These are phyloP conservation scores for Anguilla marmorata DNA, from an alignment of 2,797 vertebrate species.

Conservation along the genomic window DNA sequence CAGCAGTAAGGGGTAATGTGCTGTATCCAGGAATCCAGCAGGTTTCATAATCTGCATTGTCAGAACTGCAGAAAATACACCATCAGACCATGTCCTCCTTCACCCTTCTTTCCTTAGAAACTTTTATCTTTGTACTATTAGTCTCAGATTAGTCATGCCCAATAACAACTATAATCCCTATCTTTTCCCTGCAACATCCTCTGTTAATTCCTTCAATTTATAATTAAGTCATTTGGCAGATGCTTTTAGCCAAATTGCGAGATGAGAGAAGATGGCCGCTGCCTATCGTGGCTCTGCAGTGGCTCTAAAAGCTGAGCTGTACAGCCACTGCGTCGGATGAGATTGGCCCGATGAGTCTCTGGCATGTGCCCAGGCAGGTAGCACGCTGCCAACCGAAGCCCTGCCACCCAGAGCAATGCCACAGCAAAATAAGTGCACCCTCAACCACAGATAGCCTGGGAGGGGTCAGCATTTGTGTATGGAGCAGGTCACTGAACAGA, in stretches of 20 bases:
- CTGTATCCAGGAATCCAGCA: conserved; percentile 78
- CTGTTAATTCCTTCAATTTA: neutral
- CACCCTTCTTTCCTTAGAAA: neutral
- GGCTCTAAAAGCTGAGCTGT: too few relatives aligned
- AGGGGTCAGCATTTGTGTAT: too few relatives aligned
- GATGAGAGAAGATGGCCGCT: neutral
- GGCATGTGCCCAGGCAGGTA: too few relatives aligned
- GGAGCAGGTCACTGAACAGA: too few relatives aligned
- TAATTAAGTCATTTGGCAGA: neutral
- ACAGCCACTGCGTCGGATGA: too few relatives aligned
- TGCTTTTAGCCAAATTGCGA: neutral
- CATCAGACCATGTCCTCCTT: neutral
- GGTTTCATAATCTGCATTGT: conserved; percentile 92
- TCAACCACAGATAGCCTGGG: too few relatives aligned
- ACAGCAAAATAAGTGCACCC: too few relatives aligned
- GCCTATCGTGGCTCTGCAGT: neutral
- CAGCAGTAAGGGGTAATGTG: conserved; percentile 89
- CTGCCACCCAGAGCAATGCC: too few relatives aligned
- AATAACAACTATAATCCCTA: neutral
- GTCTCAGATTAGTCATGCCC: neutral
- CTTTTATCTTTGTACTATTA: neutral
- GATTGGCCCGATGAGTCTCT: too few relatives aligned
- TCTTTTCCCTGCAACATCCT: neutral
- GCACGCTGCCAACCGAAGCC: neutral
- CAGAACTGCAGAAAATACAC: conserved; percentile 70